Percentiles rank a stretch among this genome's conserved stretches.
phyloP scores from a whole-genome alignment of 2,888 invertebrate genomes.

The Cephus runcator region DNA sequence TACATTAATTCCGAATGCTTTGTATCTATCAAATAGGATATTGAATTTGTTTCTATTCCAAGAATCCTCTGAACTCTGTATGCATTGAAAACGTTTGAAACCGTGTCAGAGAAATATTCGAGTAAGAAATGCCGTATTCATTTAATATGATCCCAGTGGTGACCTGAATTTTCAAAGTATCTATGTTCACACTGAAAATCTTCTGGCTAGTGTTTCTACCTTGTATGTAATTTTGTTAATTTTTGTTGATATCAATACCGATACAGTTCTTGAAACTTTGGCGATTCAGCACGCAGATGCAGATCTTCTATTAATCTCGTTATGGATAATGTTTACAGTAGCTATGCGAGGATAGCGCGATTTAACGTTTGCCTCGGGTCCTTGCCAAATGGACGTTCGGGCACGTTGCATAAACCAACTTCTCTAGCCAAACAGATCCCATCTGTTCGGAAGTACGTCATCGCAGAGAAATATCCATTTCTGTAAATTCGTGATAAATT shows the following conservation, averaged over 20 bases:
- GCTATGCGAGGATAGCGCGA: not conserved
- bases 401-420: not conserved
- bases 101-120: not conserved
- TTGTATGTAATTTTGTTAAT: not conserved
- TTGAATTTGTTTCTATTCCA: not conserved
- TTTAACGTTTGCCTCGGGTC: constrained; percentile 1
- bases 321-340: not conserved
- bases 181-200: not conserved
- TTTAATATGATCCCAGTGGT: not conserved
- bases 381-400: constrained; percentile 1
- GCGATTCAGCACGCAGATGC: not conserved
- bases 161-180: not conserved
- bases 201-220: not conserved
- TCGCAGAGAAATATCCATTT: not conserved
- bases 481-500: not conserved
- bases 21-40: not conserved
- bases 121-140: not conserved
- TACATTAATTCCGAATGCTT: too few relatives aligned
- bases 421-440: not conserved
- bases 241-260: not conserved
- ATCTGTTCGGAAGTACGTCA: not conserved
- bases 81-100: not conserved
- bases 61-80: not conserved
- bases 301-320: not conserved
- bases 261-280: not conserved